Evolutionary conservation across 2,888 invertebrate species (phyloP).

Genomic region (Chelonus formosanus): DNA sequence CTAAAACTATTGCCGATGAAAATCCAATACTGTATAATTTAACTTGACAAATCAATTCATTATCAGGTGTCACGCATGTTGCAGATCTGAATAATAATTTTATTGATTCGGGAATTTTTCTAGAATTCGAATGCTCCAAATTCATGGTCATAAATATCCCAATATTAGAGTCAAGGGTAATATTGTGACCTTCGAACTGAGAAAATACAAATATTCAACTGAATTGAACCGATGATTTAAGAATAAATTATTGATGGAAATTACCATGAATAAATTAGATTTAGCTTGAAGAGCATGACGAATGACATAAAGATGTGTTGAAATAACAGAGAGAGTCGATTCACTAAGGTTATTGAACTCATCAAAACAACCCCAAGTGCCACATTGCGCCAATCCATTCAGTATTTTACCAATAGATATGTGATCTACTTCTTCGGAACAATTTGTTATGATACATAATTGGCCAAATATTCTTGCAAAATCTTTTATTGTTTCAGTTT

Average conservation of each 20-base stretch:
- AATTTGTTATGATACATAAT: conserved; percentile 87
- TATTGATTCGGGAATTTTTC: conserved; percentile 90
- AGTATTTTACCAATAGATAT: conserved; percentile 82
- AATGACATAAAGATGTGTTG: conserved; percentile 90
- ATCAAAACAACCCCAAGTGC: conserved; percentile 96
- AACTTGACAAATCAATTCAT: conserved; percentile 91
- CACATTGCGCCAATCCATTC: conserved; percentile 83
- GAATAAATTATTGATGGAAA: conserved; percentile 38
- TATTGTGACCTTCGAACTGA: conserved; percentile 86
- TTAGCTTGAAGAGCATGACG: conserved; percentile 82
- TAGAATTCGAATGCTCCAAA: conserved; percentile 91
- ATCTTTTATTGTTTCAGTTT: conserved; percentile 93
- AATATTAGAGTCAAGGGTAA: conserved; percentile 82
- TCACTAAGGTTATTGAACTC: conserved; percentile 94
- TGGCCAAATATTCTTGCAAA: conserved; percentile 88
- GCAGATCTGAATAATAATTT: conserved; percentile 92
- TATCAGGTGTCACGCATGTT: conserved; percentile 90
- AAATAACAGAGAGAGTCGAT: conserved; percentile 91
- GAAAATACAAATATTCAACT: conserved; percentile 32
- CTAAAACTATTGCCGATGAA: conserved; percentile 85
- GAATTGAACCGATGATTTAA: background rate
- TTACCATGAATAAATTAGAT: conserved; percentile 78
- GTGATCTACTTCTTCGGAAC: conserved; percentile 94
- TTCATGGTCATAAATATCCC: conserved; percentile 97
- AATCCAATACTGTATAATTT: conserved; percentile 94